Evolutionary conservation across 1,140 invertebrate genomes (phyloP), one percentile per base, ranked within the genome.

Genomic region (Ephestia elutella): DNA sequence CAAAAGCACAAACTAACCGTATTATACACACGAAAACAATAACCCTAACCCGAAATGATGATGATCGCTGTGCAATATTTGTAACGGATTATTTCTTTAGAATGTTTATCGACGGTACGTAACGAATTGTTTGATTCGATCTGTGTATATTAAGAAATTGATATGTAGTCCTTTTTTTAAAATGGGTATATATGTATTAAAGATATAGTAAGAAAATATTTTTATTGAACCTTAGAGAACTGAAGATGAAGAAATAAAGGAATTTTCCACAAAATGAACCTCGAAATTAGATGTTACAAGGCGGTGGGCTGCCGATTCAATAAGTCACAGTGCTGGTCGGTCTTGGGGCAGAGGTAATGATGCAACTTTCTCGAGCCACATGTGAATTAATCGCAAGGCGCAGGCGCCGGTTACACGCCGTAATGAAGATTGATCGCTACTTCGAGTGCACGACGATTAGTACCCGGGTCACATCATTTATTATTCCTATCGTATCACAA

Each of bases 391-490:
- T 82, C 71, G 72, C 74, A 66, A 73, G 69, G 75, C 80, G 70
- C 70, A 73, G 69, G 75, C 80, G 70, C 70, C 71, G 65, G 69
- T 78, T 80, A 80, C 68, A 70, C 65, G 62, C 71, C 65, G 73
- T 82, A 82, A 86, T 86, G 83, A 84, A 84, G 83, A 86, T 84
- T 81, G 75, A 84, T 86, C 74, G 70, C 38, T 62, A 55, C 49
- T 38, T 50, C 35, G 60, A 66, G 51, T 57, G 57, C 49, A 61
- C 54, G 49, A 50, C 66, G 62, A 72, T 70, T 70, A 73, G 60
- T 58, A 62, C 19, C 62, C 20, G 54, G 59, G 57, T 58, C 61
- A 56, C 69, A 38, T 68, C 61, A 58, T 71, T 68, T 60, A 60
- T 50, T 38, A 59, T 13, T 44, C 13, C 38, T 44, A 44, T 44